Conservation (phyloP, 2,888 invertebrate species). For the Thysanoteuthis rhombus region DNA sequence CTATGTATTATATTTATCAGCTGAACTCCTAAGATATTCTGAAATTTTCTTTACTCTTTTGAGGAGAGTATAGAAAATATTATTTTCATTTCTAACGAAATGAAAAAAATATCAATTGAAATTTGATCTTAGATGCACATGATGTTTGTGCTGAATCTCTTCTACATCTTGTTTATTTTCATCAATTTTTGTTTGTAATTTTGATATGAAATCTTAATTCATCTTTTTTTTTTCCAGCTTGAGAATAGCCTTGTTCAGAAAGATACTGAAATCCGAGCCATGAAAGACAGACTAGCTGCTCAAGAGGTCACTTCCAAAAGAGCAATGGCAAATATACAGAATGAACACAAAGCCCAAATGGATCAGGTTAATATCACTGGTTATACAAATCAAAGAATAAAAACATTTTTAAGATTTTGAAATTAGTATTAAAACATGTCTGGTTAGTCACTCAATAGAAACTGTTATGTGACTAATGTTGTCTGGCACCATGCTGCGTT, state of each 20-base stretch:
- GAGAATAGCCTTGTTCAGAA: conserved; percentile 61
- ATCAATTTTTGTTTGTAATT: neutral
- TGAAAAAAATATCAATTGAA: neutral
- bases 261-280: conserved; percentile 56
- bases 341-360: conserved; percentile 58
- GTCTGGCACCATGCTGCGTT: too few relatives aligned
- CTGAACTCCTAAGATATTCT: too few relatives aligned
- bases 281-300: conserved; percentile 57
- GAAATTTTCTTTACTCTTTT: too few relatives aligned
- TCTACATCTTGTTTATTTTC: neutral
- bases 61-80: too few relatives aligned
- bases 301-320: conserved; percentile 63
- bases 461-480: too few relatives aligned
- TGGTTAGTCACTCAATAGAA: too few relatives aligned
- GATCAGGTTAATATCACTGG: conserved; percentile 54
- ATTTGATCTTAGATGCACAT: neutral
- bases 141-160: neutral
- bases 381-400: neutral
- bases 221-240: conserved; percentile 46
- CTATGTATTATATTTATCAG: too few relatives aligned
- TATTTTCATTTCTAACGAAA: neutral
- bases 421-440: too few relatives aligned
- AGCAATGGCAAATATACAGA: conserved; percentile 58
- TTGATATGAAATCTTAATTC: neutral
- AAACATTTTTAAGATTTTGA: too few relatives aligned